Base-by-base conservation (phyloP, 2,797 vertebrate species). In the Pangasius larnaudii region DNA sequence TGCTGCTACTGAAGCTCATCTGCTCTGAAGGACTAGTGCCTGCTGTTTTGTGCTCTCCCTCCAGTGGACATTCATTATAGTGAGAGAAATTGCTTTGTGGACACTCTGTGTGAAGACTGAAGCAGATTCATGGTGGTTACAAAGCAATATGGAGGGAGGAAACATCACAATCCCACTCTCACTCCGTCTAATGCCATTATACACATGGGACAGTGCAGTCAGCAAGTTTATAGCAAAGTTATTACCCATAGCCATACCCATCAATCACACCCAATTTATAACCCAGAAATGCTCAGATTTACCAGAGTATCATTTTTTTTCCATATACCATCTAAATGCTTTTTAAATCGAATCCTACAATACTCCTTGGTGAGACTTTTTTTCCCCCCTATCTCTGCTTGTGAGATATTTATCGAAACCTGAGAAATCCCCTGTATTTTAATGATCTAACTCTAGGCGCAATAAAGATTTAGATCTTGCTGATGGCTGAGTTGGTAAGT, bases 321-420 rank as follows among this genome's bases (percentile, higher is more conserved):
- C 83, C 71, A 86, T 88, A 81, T 82, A 85, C 39, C 53, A 85
- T 87, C 85, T 89, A 89, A 91, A 89, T 39, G 69, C 74, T 36
- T 84, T 85, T 85, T 84, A n/a, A 77, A 89, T 90, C 71, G 49
- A 88, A 90, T 77, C 85, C 89, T 63, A 16, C 51, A 69, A 75
- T 84, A 51, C 39, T 39, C 33, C 65, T 56, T 79, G 13, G 27
- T 89, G 88, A 85, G 85, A 88, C 56, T 42, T 83, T 84, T 84
- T 36, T 24, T 5, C 0, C 0, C 1, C 84, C 74, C 87, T 79
- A 89, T 89, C 86, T 39, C 63, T 56, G 27, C 79, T 91, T 88
- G 90, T 91, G 87, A 91, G 90, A 90, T 91, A 88, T 92, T 89
- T 87, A 91, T 90, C 51, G 4, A 77, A 91, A 89, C 89, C 88